Base-by-base conservation (phyloP, 2,797 vertebrate genomes). In the Sarcoramphus papa region DNA sequence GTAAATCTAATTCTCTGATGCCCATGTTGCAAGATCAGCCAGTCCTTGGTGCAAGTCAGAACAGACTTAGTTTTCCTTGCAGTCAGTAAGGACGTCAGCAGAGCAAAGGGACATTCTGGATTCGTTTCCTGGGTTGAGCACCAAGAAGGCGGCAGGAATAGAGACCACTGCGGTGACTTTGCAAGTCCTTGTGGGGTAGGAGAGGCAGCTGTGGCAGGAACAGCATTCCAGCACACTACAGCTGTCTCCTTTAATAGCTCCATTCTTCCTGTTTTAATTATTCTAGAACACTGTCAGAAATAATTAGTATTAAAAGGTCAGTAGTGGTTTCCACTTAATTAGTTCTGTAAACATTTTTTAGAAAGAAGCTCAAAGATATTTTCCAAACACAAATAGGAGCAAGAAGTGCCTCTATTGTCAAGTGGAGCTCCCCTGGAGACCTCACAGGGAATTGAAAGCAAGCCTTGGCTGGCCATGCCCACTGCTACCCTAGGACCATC, bases 251-350 rank as follows among this genome's bases (percentile, higher is more conserved):
- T 86, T 85, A 82, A 68, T 43, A 90, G 12, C 23, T 70, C 28
- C 11, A 6, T 57, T 82, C 21, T 45, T 84, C 10, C 31, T 40
- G 2, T 21, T 89, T 82, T 87, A 92, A 90, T 81, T 88, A 57
- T 90, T 79, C 74, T 60, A 64, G 54, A 89, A 68, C 1, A 2
- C 70, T 86, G 77, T 77, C 92, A 95, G 80, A 93, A 91, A 85
- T 93, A 86, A 92, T 94, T 86, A 74, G 70, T 68, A 64, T 82
- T 85, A 59, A 87, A 88, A 97, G 67, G 85, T 82, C 83, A 92
- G 19, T 60, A 59, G 62, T 51, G 24, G 22, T 80, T 97, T 94
- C 63, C 41, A 33, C 59, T 79, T 88, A 82, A 76, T 88, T 84
- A 93, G 64, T 79, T 92, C 54, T 70, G 63, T 73, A 93, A 87